Conservation (phyloP, 2,113 vertebrate genomes). For the Marcusenius ussheri region DNA sequence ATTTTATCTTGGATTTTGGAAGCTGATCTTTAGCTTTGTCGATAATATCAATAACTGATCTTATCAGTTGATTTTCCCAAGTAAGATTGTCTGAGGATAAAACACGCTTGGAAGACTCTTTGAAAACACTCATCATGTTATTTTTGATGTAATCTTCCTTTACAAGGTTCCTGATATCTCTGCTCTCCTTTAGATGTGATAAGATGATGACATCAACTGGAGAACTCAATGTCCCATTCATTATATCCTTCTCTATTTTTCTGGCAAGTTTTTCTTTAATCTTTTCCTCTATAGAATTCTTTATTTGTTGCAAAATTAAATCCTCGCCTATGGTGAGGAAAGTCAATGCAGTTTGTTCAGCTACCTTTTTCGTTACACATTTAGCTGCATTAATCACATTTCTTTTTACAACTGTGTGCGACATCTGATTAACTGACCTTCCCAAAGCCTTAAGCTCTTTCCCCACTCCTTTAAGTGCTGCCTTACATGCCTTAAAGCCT, state of each 20-base stretch:
- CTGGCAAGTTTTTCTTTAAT: not conserved
- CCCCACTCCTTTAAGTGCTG: not conserved
- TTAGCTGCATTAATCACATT: constrained; percentile 20
- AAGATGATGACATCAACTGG: constrained; percentile 14
- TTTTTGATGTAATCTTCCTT: not conserved
- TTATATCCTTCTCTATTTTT: not conserved
- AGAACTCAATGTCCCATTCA: not conserved
- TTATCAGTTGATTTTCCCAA: constrained; percentile 12
- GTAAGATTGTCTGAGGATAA: not conserved
- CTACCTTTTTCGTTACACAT: not conserved
- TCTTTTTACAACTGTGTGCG: not conserved
- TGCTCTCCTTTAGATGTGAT: constrained; percentile 11
- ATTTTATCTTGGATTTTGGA: not conserved
- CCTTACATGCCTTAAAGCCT: not conserved
- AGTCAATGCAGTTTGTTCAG: not conserved
- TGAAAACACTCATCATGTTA: constrained; percentile 10
- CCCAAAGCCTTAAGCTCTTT: constrained; percentile 19
- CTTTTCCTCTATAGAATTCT: not conserved
- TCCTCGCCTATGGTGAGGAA: constrained; percentile 18
- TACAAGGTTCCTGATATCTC: not conserved
- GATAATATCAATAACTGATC: constrained; percentile 2
- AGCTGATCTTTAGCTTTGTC: not conserved
- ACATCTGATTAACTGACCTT: constrained; percentile 14
- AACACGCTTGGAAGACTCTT: not conserved
- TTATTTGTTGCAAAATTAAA: not conserved